Percentiles rank a stretch among this genome's conserved stretches.
phyloP scores from a whole-genome alignment of 1,140 invertebrate genomes.

The Lerema accius region DNA sequence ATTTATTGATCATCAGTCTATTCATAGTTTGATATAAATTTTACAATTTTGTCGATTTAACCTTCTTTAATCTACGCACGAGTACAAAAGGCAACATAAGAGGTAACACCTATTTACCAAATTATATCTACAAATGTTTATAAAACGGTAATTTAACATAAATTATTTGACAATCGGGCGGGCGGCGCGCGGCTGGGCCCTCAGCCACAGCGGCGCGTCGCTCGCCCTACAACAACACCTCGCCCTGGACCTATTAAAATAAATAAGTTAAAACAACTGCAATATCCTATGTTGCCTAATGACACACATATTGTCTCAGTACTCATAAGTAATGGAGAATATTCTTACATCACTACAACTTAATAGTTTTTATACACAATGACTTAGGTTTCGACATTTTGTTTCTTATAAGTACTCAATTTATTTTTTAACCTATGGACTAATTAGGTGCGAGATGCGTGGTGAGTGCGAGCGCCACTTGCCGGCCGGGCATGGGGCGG shows the following conservation, averaged over 20 bases:
- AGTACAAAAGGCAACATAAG: constrained; percentile 78
- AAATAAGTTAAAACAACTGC: constrained; percentile 78
- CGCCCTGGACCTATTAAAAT: constrained; percentile 59
- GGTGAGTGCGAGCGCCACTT: constrained; percentile 48
- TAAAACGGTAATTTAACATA: constrained; percentile 67
- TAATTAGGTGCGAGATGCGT: constrained; percentile 74
- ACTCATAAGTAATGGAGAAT: constrained; percentile 80
- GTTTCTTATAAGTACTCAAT: constrained; percentile 81
- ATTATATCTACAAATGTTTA: constrained; percentile 71
- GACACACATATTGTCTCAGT: constrained; percentile 74
- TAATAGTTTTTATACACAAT: constrained; percentile 81
- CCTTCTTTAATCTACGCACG: constrained; percentile 69
- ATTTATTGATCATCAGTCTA: constrained; percentile 82
- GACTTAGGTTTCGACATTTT: constrained; percentile 82
- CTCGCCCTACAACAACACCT: constrained; percentile 39
- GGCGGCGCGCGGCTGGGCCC: constrained; percentile 43
- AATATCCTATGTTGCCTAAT: constrained; percentile 73
- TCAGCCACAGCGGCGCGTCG: constrained; percentile 35
- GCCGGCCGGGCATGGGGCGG: no score
- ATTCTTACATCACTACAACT: constrained; percentile 77
- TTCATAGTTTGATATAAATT: constrained; percentile 81
- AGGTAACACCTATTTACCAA: constrained; percentile 60
- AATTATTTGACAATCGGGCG: constrained; percentile 57
- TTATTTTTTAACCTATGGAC: constrained; percentile 75
- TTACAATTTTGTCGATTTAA: constrained; percentile 81